Percentiles rank a stretch among this genome's conserved stretches.
These are phyloP conservation scores for Parascotia fuliginaria DNA, from an alignment of 2,888 invertebrate species.

Conservation along the genomic window DNA sequence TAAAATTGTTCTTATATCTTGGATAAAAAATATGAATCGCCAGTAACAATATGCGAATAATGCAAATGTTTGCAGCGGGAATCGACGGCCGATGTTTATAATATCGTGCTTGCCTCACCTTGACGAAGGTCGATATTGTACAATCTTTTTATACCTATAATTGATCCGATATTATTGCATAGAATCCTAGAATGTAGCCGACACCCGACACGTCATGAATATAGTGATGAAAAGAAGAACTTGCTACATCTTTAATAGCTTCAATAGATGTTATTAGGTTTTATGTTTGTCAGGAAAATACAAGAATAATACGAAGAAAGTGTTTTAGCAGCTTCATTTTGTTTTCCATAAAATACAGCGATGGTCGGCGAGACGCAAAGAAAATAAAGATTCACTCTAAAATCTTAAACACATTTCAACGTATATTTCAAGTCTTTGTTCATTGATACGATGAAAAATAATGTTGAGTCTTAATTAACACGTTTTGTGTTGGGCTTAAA, in stretches of 20 bases:
- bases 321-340: conserved; percentile 15
- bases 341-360: conserved; percentile 5
- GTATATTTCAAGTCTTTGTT: conserved; percentile 7
- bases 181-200: conserved; percentile 1
- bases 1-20: not conserved
- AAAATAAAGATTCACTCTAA: conserved; percentile 10
- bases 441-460: conserved; percentile 1
- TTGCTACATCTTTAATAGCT: not conserved
- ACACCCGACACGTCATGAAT: not conserved
- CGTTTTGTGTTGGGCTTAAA: conserved; percentile 19
- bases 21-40: conserved; percentile 13
- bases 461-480: conserved; percentile 7
- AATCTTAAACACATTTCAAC: conserved; percentile 5
- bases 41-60: conserved; percentile 35
- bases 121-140: conserved; percentile 36
- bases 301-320: conserved; percentile 13
- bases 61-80: conserved; percentile 32
- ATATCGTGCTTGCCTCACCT: conserved; percentile 40
- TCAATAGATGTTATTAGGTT: not conserved
- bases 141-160: conserved; percentile 35
- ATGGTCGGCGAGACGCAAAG: conserved; percentile 4
- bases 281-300: conserved; percentile 10
- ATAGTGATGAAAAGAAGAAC: not conserved
- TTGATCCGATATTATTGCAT: conserved; percentile 18
- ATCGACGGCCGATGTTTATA: conserved; percentile 41